Evolutionary conservation across 2,888 invertebrate species (phyloP), one percentile per base, ranked within the genome.

Genomic region (Plagiodera versicolora): DNA sequence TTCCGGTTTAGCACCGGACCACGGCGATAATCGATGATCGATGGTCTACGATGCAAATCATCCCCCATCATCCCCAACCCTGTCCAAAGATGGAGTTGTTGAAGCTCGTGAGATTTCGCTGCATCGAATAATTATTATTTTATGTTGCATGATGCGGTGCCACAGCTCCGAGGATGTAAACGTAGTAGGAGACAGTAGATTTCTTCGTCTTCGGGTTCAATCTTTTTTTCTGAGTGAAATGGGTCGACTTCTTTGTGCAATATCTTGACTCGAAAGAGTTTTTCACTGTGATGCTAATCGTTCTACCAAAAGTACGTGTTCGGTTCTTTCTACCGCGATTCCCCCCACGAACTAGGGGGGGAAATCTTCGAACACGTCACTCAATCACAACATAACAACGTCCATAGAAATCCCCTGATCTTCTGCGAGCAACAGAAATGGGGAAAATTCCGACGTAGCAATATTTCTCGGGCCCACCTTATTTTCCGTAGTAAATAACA

Each of bases 1-100:
- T 71, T 71, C 71, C 71, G 68, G 63, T 54, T 48, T 39, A 54
- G 54, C 24, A 44, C 55, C 39, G 39, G 39, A 58, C 58, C 61
- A 52, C 52, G 56, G 47, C 52, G 66, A 65, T 67, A 66, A 65
- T 67, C 67, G 64, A 67, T 67, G 66, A 65, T 66, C 53, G 58
- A 65, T 61, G 61, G 57, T 18, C 57, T 50, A 55, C 14, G 39
- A 39, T 61, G 55, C 61, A 61, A 58, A 54, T 57, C 51, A 45
- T 54, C 58, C 61, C 54, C 52, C 52, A 50, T 61, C 57, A 57
- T 58, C 55, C 61, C n/a, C n/a, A n/a, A 48, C 58, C 58, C 61
- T 61, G 28, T 11, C 32, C 6, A 24, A 24, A 54, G 58, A 58
- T 61, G 14, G 14, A 39, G 14, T 39, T 3, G n/a, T n/a, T 24